Conservation (phyloP, 2,888 invertebrate species). For the Latheticus oryzae region DNA sequence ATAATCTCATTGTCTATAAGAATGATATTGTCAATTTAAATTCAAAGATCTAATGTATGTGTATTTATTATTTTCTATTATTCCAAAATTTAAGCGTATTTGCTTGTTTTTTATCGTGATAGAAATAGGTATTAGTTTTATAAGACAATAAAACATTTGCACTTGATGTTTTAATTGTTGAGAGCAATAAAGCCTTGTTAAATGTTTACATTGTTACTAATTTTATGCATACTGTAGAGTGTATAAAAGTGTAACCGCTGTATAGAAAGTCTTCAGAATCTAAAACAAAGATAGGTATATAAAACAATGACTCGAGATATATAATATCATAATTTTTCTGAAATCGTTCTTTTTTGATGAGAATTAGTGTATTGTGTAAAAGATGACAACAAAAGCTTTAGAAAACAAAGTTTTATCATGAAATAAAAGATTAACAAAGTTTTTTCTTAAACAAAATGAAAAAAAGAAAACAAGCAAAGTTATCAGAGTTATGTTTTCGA, state of each 20-base stretch:
- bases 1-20: slow-evolving; percentile 41
- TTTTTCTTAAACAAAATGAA: slow-evolving; percentile 5
- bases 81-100: background rate
- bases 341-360: slow-evolving; percentile 1
- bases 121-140: slow-evolving; percentile 11
- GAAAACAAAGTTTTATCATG: too few species aligned
- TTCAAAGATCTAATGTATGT: slow-evolving; percentile 18
- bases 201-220: slow-evolving; percentile 5
- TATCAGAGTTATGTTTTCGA: too few species aligned
- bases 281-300: too few species aligned
- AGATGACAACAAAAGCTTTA: too few species aligned
- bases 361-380: too few species aligned
- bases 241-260: too few species aligned
- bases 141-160: slow-evolving; percentile 32
- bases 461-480: too few species aligned
- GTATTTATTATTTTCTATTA: slow-evolving; percentile 19
- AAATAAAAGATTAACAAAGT: too few species aligned
- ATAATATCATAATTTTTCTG: background rate
- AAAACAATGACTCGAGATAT: too few species aligned
- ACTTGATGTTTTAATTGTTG: slow-evolving; percentile 30
- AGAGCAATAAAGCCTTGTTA: slow-evolving; percentile 35
- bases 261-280: too few species aligned
- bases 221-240: background rate
- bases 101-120: slow-evolving; percentile 14
- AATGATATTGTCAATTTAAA: slow-evolving; percentile 47